Evolutionary conservation across 2,797 vertebrate genomes (phyloP).

Genomic region (Enteromius paludinosus): DNA sequence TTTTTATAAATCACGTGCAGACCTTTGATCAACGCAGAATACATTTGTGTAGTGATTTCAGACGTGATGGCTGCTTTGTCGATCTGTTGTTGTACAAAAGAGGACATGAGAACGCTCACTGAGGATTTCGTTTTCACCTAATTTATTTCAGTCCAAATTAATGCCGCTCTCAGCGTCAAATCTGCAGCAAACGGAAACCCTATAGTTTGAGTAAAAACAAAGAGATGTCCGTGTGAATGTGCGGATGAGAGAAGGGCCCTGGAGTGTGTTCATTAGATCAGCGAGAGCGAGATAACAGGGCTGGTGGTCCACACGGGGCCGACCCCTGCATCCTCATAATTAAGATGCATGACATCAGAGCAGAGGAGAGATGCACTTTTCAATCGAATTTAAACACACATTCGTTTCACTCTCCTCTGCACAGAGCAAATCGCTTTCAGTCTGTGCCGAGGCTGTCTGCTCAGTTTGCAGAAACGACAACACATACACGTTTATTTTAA

Average conservation of each 20-base stretch:
- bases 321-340: conserved; percentile 65
- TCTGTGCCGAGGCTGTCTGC: not conserved
- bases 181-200: conserved; percentile 60
- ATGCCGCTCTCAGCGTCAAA: conserved; percentile 57
- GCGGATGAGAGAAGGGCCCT: conserved; percentile 60
- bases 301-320: conserved; percentile 48
- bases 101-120: conserved; percentile 50
- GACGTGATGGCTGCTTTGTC: conserved; percentile 27
- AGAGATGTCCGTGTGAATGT: conserved; percentile 58
- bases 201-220: conserved; percentile 60
- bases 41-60: not conserved
- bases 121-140: conserved; percentile 59
- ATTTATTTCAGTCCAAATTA: conserved; percentile 62
- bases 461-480: not conserved
- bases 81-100: conserved; percentile 43
- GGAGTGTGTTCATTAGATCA: conserved; percentile 67
- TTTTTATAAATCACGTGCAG: conserved; percentile 20
- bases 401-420: conserved; percentile 51
- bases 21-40: not conserved
- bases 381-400: conserved; percentile 55
- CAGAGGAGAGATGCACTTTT: conserved; percentile 62
- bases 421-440: conserved; percentile 36
- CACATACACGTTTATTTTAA: not conserved
- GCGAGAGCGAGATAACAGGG: conserved; percentile 55
- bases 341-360: conserved; percentile 69